phyloP scores from a whole-genome alignment of 2,113 vertebrate species.

The Eclectus roratus region DNA sequence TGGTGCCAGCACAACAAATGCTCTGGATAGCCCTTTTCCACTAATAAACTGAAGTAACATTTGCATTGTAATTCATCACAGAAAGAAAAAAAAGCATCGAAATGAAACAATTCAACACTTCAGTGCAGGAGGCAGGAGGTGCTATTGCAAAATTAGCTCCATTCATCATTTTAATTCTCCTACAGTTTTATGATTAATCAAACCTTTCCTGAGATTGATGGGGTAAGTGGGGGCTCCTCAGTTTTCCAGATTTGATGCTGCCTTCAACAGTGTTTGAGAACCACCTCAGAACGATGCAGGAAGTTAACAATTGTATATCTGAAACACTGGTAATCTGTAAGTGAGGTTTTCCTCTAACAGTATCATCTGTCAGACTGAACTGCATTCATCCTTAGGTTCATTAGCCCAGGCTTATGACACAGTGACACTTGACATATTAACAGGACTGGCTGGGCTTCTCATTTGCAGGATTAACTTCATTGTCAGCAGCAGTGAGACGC shows the following conservation, averaged over 20 bases:
- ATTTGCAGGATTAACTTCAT: neutral
- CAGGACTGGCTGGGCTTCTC: neutral
- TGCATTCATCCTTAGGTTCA: neutral
- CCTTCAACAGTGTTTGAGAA: neutral
- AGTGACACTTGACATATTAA: neutral
- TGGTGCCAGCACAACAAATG: fast-evolving
- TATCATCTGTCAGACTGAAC: neutral
- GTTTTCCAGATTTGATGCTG: neutral
- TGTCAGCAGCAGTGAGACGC: neutral
- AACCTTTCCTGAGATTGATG: neutral
- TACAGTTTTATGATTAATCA: neutral
- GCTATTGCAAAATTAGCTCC: neutral
- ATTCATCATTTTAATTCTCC: neutral
- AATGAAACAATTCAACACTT: neutral
- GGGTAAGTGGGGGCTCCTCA: neutral
- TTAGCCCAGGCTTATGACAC: neutral
- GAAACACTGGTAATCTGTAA: neutral
- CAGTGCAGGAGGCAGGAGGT: neutral
- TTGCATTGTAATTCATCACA: neutral
- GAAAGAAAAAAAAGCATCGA: neutral
- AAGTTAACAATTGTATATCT: neutral
- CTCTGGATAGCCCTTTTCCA: neutral
- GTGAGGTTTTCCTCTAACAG: neutral
- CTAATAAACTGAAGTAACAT: neutral
- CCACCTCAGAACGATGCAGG: neutral